Base-by-base conservation (phyloP, 2,888 invertebrate genomes). In the Apamea crenata region DNA sequence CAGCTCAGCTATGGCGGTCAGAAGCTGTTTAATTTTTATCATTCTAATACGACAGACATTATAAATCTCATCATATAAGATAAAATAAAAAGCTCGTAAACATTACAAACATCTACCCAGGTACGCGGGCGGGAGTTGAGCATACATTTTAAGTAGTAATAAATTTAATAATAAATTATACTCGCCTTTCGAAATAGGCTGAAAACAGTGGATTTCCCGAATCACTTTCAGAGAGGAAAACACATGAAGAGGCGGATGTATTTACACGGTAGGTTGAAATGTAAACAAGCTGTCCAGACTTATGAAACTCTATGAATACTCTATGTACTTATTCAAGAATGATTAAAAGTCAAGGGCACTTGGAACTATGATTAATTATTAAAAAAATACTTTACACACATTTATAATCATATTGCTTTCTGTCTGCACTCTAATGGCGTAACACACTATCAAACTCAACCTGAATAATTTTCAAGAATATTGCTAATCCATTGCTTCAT, bases 251-350 rank as follows among this genome's bases (percentile, higher is more conserved):
- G 2, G 12, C 53, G 61, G 14, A 53, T 36, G n/a, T n/a, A 59
- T 6, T 56, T 21, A 68, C 56, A 65, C n/a, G 18, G 29, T 47
- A 69, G 14, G 8, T 14, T 10, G 36, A 25, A 56, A 36, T 25
- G 56, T 78, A 83, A 83, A 66, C 78, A 81, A 81, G 21, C 8
- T 56, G 29, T 61, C 66, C 66, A 25, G 12, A 12, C 16, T 25
- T 53, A 29, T 25, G 36, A 61, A 66, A 83, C 59, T 50, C 18
- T 61, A 78, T 59, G n/a, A n/a, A n/a, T n/a, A n/a, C n/a, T n/a
- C n/a, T n/a, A n/a, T n/a, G n/a, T n/a, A n/a, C n/a, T 66, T 71
- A 71, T 83, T 77, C 25, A 67, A 83, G n/a, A 66, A 53, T 36
- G 14, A 59, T 50, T 44, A 59, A 63, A 56, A 83, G 65, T 65